Evolutionary conservation across 1,140 invertebrate species (phyloP), one percentile per base, ranked within the genome.

Genomic region (Magallana gigas): DNA sequence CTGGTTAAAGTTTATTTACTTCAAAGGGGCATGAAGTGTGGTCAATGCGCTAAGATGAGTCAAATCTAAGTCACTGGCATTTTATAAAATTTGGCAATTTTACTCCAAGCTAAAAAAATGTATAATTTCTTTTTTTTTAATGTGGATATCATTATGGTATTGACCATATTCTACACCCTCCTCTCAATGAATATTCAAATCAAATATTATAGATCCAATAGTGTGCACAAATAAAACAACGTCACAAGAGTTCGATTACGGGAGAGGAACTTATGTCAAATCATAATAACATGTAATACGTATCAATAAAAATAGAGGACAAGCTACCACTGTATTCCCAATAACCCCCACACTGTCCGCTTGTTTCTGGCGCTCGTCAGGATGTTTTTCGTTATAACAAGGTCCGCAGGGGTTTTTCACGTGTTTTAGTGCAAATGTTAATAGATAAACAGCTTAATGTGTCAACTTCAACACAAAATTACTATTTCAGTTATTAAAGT

Each of bases 391-490:
- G 23, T 23, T 48, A 8, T 29, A 29, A 76, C 68, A 76, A 76
- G 23, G 68, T 76, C 68, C 23, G 11, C 23, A 76, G 68, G 68
- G 23, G 23, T 29, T 76, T 76, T 36, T 76, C 23, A 76, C 68
- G 36, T 76, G 68, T 71, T 71, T 71, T 71, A 23, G 18, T 76
- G 68, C 68, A 76, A 76, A 8, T 12, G 68, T 76, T 76, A 76
- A 76, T 76, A 76, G 14, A 76, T 23, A 9, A 36, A 29, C 23
- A 29, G 23, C 68, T 29, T 76, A 8, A 9, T 11, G 68, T 76
- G 68, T 76, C 68, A 76, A 76, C 14, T 36, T 76, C 68, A 29
- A 29, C 68, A 76, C 68, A 36, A 29, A 23, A 1, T 12, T 29
- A 76, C 68, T 48, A 48, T 48, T 48, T 48, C 36, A 48, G 36